phyloP scores from a whole-genome alignment of 2,888 invertebrate species.

The Tholera decimalis region DNA sequence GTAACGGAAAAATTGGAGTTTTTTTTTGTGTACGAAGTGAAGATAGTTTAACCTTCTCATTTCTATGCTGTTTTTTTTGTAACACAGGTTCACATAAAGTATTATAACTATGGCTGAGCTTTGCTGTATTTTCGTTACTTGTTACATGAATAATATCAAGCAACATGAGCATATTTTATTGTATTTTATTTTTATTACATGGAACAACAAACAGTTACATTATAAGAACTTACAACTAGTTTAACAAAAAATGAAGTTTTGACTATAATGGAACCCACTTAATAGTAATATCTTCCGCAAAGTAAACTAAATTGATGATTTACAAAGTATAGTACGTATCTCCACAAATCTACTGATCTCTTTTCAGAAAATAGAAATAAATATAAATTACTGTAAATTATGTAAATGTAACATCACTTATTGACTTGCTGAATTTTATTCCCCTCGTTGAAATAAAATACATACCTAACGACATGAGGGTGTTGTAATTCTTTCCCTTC shows the following conservation, averaged over 20 bases:
- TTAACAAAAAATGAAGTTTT: too few relatives aligned
- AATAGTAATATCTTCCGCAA: too few relatives aligned
- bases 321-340: not conserved
- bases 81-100: not conserved
- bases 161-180: not conserved
- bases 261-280: too few relatives aligned
- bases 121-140: not conserved
- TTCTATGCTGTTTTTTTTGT: slow-evolving; percentile 24
- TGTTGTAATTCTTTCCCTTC: slow-evolving; percentile 15
- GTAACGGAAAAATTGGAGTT: slow-evolving; percentile 63
- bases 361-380: not conserved
- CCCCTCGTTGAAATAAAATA: not conserved
- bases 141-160: not conserved
- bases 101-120: not conserved
- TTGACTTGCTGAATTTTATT: not conserved
- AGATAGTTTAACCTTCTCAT: slow-evolving; percentile 32
- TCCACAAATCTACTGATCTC: not conserved
- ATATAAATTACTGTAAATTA: not conserved
- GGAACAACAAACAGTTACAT: too few relatives aligned
- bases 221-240: too few relatives aligned
- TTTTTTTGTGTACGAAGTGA: slow-evolving; percentile 40
- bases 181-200: too few relatives aligned
- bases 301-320: not conserved
- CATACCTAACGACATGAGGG: not conserved
- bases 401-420: not conserved